These are phyloP conservation scores for Semaprochilodus insignis DNA, from an alignment of 2,797 vertebrate species.

Conservation along the genomic window DNA sequence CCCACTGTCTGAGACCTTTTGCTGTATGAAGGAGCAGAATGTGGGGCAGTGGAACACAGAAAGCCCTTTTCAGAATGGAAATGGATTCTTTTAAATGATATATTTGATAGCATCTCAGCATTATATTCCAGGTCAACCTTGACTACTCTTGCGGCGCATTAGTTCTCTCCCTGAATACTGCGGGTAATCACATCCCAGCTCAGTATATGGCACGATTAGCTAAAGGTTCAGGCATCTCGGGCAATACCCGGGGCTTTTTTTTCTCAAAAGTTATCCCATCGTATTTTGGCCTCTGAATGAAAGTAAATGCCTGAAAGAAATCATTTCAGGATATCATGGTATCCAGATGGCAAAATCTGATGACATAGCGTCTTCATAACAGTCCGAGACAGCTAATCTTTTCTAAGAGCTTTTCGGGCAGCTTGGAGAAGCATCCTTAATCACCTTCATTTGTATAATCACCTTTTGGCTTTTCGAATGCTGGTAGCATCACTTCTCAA, in stretches of 20 bases:
- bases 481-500: neutral
- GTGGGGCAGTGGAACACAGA: neutral
- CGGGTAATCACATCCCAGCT: neutral
- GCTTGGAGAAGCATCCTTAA: neutral
- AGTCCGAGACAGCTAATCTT: neutral
- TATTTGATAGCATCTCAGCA: neutral
- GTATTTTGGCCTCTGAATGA: neutral
- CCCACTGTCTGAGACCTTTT: neutral
- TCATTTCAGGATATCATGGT: neutral
- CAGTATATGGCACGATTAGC: neutral
- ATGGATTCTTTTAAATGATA: neutral
- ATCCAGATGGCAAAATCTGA: neutral
- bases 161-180: neutral
- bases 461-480: neutral
- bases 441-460: neutral
- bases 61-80: neutral
- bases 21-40: slow-evolving; percentile 6
- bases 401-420: neutral
- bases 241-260: neutral
- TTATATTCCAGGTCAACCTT: slow-evolving; percentile 1
- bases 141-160: neutral
- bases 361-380: neutral
- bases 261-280: neutral
- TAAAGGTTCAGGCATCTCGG: neutral
- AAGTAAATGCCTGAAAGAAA: neutral